phyloP scores from a whole-genome alignment of 1,140 invertebrate species.

The Drosophila ambigua region DNA sequence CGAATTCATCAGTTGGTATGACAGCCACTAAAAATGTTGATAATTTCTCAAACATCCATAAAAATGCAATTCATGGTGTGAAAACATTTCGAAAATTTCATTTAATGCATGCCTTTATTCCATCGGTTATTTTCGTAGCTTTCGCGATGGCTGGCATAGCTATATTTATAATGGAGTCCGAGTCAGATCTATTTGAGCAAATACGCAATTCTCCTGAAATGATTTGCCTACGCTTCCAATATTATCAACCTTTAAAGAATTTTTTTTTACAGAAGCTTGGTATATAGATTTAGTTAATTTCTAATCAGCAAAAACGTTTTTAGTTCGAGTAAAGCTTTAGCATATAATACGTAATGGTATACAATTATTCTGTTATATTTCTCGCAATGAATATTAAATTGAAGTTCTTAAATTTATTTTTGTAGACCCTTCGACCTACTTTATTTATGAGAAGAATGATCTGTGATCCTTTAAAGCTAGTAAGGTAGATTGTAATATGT shows the following conservation, averaged over 20 bases:
- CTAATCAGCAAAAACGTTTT: neutral
- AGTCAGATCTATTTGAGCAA: conserved; percentile 88
- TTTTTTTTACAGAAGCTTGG: conserved; percentile 85
- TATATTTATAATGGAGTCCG: conserved; percentile 90
- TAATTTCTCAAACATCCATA: conserved; percentile 37
- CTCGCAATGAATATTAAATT: too few relatives aligned
- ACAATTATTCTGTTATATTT: too few relatives aligned
- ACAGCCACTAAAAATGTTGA: conserved; percentile 41
- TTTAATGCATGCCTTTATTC: conserved; percentile 88
- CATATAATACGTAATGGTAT: too few relatives aligned
- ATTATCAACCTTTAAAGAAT: conserved; percentile 92
- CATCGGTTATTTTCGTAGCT: conserved; percentile 89
- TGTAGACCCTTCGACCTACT: too few relatives aligned
- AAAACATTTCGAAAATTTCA: conserved; percentile 85
- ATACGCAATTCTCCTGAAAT: conserved; percentile 92
- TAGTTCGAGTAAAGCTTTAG: neutral
- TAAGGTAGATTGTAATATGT: too few relatives aligned
- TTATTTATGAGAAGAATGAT: too few relatives aligned
- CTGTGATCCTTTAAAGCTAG: too few relatives aligned
- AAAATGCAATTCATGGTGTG: conserved; percentile 45
- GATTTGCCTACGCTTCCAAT: conserved; percentile 90
- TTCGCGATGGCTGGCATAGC: conserved; percentile 87
- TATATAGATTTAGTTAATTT: conserved; percentile 39
- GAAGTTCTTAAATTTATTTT: too few relatives aligned
- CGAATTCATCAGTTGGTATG: conserved; percentile 40